These are phyloP conservation scores for Cotesia chilonis DNA, from an alignment of 1,140 invertebrate genomes.

Conservation along the genomic window DNA sequence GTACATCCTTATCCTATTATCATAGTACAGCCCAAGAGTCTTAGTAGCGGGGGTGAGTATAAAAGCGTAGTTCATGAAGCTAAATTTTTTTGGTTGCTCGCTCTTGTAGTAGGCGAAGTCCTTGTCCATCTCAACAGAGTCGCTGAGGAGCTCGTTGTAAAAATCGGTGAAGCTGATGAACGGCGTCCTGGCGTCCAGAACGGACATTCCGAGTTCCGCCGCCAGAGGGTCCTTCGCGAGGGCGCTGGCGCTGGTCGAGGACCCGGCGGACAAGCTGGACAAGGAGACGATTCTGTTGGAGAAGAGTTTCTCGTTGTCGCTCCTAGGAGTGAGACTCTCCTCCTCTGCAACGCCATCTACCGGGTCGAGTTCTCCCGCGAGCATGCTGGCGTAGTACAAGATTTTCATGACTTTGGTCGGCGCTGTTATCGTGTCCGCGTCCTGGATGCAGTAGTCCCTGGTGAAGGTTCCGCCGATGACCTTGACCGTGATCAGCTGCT, in stretches of 20 bases:
- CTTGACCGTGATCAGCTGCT: conserved; percentile 85
- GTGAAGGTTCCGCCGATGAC: conserved; percentile 81
- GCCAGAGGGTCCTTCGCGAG: conserved; percentile 59
- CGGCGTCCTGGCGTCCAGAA: conserved; percentile 83
- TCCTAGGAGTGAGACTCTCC: conserved; percentile 58
- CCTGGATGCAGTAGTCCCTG: conserved; percentile 80
- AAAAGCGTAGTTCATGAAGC: conserved; percentile 91
- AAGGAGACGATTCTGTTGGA: too few relatives aligned
- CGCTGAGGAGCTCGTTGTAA: conserved; percentile 92
- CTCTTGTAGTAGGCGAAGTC: conserved; percentile 91
- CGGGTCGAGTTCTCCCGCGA: conserved; percentile 82
- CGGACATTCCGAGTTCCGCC: conserved; percentile 74
- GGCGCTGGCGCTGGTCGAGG: too few relatives aligned
- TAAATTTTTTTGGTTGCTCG: conserved; percentile 79
- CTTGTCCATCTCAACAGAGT: conserved; percentile 90
- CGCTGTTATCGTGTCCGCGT: conserved; percentile 81
- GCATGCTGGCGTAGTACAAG: conserved; percentile 88
- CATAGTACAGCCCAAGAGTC: conserved; percentile 89
- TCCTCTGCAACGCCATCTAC: conserved; percentile 68
- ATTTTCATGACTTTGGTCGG: conserved; percentile 89
- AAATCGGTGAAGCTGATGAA: conserved; percentile 88
- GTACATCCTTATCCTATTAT: conserved; percentile 95
- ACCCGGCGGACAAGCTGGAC: too few relatives aligned
- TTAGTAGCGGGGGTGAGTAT: conserved; percentile 93
- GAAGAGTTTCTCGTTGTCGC: conserved; percentile 47